phyloP scores from a whole-genome alignment of 2,888 invertebrate genomes.

The Patella depressa region DNA sequence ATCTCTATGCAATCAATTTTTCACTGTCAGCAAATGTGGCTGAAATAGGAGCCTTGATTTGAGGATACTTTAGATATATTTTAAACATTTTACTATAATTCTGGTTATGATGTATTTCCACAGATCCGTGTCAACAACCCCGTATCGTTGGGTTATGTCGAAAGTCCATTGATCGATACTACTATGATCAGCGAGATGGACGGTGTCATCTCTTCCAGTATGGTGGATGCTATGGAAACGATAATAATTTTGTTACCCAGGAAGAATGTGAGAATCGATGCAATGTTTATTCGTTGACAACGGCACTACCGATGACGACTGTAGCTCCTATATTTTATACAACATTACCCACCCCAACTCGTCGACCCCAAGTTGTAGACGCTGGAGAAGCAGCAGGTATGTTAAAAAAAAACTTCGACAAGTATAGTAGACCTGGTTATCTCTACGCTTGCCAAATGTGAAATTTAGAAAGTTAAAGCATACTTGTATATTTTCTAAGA shows the following conservation, averaged over 20 bases:
- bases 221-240: conserved; percentile 92
- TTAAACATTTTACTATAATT: too few relatives aligned
- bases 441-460: too few relatives aligned
- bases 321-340: not conserved
- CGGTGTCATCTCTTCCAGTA: conserved; percentile 82
- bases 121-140: conserved; percentile 49
- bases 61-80: too few relatives aligned
- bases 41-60: too few relatives aligned
- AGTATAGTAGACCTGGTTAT: not conserved
- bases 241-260: conserved; percentile 64
- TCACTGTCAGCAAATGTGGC: too few relatives aligned
- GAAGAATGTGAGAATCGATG: conserved; percentile 50
- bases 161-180: conserved; percentile 78
- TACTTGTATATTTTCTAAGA: too few relatives aligned
- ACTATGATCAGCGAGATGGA: conserved; percentile 80
- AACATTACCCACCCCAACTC: conserved; percentile 14
- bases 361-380: not conserved
- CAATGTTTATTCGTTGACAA: conserved; percentile 23
- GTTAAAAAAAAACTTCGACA: not conserved
- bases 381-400: not conserved
- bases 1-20: too few relatives aligned
- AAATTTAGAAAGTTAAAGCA: too few relatives aligned
- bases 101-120: too few relatives aligned
- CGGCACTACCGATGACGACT: conserved; percentile 1
- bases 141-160: conserved; percentile 82